Evolutionary conservation across 2,888 invertebrate species (phyloP).

Genomic region (Metacarcinus magister): DNA sequence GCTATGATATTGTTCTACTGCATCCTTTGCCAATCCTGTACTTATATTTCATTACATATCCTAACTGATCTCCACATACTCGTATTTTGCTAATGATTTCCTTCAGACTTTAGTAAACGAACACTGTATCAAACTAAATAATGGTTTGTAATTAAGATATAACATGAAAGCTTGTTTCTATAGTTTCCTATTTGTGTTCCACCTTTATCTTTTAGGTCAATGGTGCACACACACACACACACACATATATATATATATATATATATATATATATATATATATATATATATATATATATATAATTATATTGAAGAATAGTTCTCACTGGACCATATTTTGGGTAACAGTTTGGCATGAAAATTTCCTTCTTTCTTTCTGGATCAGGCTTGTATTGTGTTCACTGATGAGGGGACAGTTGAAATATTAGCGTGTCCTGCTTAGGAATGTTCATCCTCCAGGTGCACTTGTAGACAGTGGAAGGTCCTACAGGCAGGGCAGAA

Average conservation of each 20-base stretch:
- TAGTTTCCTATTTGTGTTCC: neutral
- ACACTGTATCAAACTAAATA: neutral
- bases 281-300: slow-evolving; percentile 61
- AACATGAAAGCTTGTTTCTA: neutral
- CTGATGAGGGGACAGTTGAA: too few species aligned
- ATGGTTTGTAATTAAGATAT: neutral
- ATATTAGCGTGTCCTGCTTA: too few species aligned
- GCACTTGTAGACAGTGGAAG: too few species aligned
- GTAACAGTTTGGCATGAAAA: too few species aligned
- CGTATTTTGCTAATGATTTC: neutral
- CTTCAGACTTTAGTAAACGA: neutral
- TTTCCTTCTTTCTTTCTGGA: too few species aligned
- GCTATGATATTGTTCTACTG: neutral
- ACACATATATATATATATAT: too few species aligned
- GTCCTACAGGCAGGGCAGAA: too few species aligned
- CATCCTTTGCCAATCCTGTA: neutral
- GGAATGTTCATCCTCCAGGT: too few species aligned
- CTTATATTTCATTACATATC: neutral
- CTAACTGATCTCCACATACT: neutral
- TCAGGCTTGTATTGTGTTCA: too few species aligned
- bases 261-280: slow-evolving; percentile 52
- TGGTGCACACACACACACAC: neutral
- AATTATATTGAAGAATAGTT: neutral
- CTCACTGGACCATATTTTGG: too few species aligned
- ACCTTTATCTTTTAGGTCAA: neutral